Base-by-base conservation (phyloP, 1,140 invertebrate genomes). In the Fopius arisanus region DNA sequence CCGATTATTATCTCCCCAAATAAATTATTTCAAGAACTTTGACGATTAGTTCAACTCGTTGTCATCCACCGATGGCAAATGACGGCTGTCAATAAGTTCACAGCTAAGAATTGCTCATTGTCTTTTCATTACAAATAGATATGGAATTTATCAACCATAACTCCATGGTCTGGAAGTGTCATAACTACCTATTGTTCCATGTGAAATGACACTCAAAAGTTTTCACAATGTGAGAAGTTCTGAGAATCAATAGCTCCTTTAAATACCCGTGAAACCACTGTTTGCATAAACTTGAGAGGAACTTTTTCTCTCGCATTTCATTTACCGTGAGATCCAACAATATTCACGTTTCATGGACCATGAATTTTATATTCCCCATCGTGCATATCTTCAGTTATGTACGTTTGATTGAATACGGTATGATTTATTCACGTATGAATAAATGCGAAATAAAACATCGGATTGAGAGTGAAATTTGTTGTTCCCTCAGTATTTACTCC, bases 131-230 rank as follows among this genome's bases (percentile, higher is more conserved):
- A 14, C 54, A 59, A 28, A 59, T 7, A 26, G 23, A 28, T 19
- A 59, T 59, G 9, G 54, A 59, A 59, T 59, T 26, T 59, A 21
- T 16, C 14, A 48, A 19, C 16, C 14, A 12, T 33, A 37, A 51
- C 3, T 51, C 14, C 14, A 19, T 51, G 54, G n/a, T 26, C 23
- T 23, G 23, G 43, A 23, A 59, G 54, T 59, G 26, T 59, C 54
- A 59, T 59, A 59, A 59, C 54, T 59, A 59, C 26, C 54, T 12
- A 59, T 59, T 59, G 54, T 59, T 59, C 54, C 19, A 12, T 26
- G 54, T 59, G 23, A 26, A 28, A 59, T 59, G 54, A 59, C 23
- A 59, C 54, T 59, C 14, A 23, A 21, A 59, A 59, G 54, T 59
- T 59, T 23, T 3, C 9, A 9, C 6, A 48, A 48, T 48, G 21